phyloP scores from a whole-genome alignment of 1,140 invertebrate species.

The Drosophila yakuba region DNA sequence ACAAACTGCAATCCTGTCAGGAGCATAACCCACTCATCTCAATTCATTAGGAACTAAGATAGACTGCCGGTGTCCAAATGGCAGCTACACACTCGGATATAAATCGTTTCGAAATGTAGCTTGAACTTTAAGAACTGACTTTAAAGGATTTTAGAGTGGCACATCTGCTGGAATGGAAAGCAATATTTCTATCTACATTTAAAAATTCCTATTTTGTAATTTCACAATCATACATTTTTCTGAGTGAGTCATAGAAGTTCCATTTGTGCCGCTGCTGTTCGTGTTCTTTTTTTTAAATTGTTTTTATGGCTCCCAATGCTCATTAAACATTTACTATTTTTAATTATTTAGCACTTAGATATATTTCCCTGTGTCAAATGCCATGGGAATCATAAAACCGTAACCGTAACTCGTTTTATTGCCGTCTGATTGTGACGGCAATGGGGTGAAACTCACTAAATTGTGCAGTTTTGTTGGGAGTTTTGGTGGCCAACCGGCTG shows the following conservation, averaged over 20 bases:
- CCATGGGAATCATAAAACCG: conserved; percentile 44
- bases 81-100: neutral
- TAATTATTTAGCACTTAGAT: conserved; percentile 61
- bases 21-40: conserved; percentile 42
- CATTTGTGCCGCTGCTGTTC: conserved; percentile 44
- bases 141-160: neutral
- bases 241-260: conserved; percentile 9
- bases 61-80: conserved; percentile 31
- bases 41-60: conserved; percentile 51
- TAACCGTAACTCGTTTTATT: conserved; percentile 21
- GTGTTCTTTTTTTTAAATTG: conserved; percentile 30
- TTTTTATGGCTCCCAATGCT: conserved; percentile 45
- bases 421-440: neutral
- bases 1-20: conserved; percentile 48
- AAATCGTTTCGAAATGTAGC: neutral
- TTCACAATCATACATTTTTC: neutral
- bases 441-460: conserved; percentile 1
- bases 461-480: conserved; percentile 1
- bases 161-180: neutral
- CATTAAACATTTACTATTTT: conserved; percentile 69
- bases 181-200: neutral
- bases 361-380: conserved; percentile 26
- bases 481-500: conserved; percentile 21
- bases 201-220: neutral
- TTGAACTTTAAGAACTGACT: neutral